These are phyloP conservation scores for Brachyptera putata DNA, from an alignment of 2,888 invertebrate species.

Conservation along the genomic window DNA sequence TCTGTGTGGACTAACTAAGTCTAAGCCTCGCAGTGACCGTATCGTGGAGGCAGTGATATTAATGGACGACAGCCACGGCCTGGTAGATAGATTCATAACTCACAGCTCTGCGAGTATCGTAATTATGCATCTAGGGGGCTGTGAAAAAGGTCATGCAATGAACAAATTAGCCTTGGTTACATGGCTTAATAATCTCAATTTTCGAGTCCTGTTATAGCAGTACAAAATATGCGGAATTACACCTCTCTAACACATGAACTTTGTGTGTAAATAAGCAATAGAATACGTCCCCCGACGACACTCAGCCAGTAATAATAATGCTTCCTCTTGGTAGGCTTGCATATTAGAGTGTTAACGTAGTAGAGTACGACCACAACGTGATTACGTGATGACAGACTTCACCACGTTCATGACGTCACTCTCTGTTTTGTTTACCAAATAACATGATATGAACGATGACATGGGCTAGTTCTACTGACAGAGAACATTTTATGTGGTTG, in stretches of 20 bases:
- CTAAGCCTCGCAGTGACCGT: neutral
- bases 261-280: neutral
- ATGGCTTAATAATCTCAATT: neutral
- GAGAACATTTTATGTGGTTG: no score
- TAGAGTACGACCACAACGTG: no score
- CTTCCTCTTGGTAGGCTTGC: no score
- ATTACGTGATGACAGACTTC: no score
- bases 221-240: no score
- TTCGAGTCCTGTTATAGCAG: no score
- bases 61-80: neutral
- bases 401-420: no score
- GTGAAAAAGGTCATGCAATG: slow-evolving; percentile 12
- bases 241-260: neutral
- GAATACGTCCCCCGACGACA: neutral
- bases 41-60: neutral
- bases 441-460: no score
- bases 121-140: slow-evolving; percentile 5
- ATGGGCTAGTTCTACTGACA: no score
- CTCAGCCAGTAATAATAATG: no score
- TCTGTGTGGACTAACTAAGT: neutral
- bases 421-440: no score
- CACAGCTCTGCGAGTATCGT: neutral
- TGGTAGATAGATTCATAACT: neutral
- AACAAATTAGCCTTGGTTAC: slow-evolving; percentile 4
- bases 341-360: no score